Evolutionary conservation across 2,113 vertebrate genomes (phyloP).

Genomic region (Saguinus midas): DNA sequence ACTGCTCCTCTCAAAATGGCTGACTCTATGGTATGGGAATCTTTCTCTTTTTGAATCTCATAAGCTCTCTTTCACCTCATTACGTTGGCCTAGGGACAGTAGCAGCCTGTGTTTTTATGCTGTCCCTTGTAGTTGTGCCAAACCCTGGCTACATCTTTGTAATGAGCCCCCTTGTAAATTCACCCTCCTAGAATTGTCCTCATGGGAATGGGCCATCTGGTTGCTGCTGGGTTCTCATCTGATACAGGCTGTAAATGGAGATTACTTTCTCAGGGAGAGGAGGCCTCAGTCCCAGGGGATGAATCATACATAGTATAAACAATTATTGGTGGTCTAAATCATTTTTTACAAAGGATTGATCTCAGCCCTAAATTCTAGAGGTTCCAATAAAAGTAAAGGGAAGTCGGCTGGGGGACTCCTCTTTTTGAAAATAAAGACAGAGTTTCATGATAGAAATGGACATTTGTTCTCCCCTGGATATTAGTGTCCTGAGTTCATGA

Average conservation of each 20-base stretch:
- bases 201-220: not conserved
- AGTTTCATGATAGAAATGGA: not conserved
- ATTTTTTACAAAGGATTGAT: not conserved
- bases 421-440: not conserved
- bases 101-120: not conserved
- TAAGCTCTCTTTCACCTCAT: not conserved
- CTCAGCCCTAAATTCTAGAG: not conserved
- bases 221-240: not conserved
- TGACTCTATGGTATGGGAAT: not conserved
- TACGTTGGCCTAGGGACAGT: not conserved
- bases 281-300: not conserved
- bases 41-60: not conserved
- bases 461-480: not conserved
- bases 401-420: not conserved
- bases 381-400: not conserved
- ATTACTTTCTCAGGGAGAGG: not conserved
- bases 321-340: not conserved
- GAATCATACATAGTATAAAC: not conserved
- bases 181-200: not conserved
- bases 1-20: not conserved
- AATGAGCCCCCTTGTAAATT: not conserved
- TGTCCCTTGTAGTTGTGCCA: not conserved
- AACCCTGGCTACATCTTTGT: not conserved
- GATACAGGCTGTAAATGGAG: not conserved
- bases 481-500: not conserved